Percentiles rank a stretch among this genome's conserved stretches.
phyloP scores from a whole-genome alignment of 2,888 invertebrate species.

The Mythimna ferrago region DNA sequence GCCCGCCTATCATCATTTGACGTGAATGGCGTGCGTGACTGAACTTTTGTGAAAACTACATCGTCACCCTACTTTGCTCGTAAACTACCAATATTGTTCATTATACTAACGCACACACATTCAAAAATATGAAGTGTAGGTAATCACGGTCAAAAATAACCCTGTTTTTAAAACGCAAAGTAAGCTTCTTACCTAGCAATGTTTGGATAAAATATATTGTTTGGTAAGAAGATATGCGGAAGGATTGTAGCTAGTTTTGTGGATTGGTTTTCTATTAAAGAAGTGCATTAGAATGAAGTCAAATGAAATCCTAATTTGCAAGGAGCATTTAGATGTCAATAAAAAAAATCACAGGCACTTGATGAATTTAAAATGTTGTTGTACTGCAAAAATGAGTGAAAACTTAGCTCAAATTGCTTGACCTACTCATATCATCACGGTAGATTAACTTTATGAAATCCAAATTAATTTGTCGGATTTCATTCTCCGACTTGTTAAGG shows the following conservation, averaged over 20 bases:
- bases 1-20: slow-evolving; percentile 14
- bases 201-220: slow-evolving; percentile 27
- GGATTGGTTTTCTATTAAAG: not conserved
- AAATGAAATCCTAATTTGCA: too few species aligned
- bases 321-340: too few species aligned
- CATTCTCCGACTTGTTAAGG: not conserved
- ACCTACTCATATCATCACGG: slow-evolving; percentile 1
- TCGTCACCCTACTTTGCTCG: slow-evolving; percentile 14
- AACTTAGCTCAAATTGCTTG: not conserved
- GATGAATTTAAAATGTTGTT: too few species aligned
- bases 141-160: slow-evolving; percentile 48
- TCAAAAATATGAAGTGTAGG: slow-evolving; percentile 37
- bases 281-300: not conserved
- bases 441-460: not conserved
- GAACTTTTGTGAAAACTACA: slow-evolving; percentile 16
- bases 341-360: not conserved
- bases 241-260: not conserved
- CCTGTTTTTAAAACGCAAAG: slow-evolving; percentile 11
- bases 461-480: not conserved
- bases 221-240: not conserved
- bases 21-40: slow-evolving; percentile 34
- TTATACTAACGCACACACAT: slow-evolving; percentile 28
- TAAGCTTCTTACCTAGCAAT: not conserved
- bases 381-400: too few species aligned
- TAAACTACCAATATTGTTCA: slow-evolving; percentile 39